phyloP scores from a whole-genome alignment of 23 tunicate species.

The Corella eumyota region DNA sequence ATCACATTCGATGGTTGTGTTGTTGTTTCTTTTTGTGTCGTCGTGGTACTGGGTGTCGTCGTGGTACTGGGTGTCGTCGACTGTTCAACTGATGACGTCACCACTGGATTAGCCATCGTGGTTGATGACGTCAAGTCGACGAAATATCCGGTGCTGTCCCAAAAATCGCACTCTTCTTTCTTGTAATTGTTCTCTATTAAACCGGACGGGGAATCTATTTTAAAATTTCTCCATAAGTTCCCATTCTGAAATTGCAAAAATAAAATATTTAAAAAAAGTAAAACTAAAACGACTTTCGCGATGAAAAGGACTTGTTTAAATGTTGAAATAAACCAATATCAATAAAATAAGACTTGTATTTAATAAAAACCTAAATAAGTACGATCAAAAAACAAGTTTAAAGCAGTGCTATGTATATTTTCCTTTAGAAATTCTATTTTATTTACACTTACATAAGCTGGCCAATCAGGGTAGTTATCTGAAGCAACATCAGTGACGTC shows the following conservation, averaged over 20 bases:
- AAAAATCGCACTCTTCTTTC: constrained; percentile 45
- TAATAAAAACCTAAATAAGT: neutral
- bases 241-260: too few species aligned
- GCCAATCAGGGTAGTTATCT: constrained; percentile 22
- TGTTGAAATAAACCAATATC: neutral
- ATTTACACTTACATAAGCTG: too few species aligned
- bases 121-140: constrained; percentile 9
- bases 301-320: neutral
- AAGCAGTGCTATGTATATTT: too few species aligned
- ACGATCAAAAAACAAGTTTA: too few species aligned
- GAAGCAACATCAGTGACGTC: neutral
- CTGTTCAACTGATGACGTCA: neutral
- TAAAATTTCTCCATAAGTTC: constrained; percentile 8
- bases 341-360: too few species aligned
- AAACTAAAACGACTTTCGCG: too few species aligned
- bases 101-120: constrained; percentile 2
- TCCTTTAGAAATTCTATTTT: too few species aligned
- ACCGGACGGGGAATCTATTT: constrained; percentile 6
- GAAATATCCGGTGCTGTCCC: constrained; percentile 48
- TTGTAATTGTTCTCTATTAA: constrained; percentile 3
- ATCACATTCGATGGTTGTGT: too few species aligned
- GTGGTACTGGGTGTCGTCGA: too few species aligned
- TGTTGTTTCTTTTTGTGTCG: too few species aligned
- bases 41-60: too few species aligned
- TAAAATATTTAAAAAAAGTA: too few species aligned